Base-by-base conservation (phyloP, 1,140 invertebrate species). In the Gonatopus flavifemur region DNA sequence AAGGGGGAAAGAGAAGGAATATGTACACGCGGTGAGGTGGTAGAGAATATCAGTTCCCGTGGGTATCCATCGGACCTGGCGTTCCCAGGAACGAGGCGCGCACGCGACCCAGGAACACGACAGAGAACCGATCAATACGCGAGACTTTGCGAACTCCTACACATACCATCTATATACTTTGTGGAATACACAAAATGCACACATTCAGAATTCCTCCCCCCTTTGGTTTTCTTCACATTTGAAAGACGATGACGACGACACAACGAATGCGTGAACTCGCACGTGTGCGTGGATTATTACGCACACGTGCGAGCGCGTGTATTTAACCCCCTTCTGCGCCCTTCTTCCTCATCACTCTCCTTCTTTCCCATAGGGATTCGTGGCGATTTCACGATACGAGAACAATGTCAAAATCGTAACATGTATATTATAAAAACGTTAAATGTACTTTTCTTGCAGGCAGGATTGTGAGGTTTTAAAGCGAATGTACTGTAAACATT, bases 11-110 rank as follows among this genome's bases (percentile, higher is more conserved):
- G 60, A 53, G 49, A 54, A 41, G 45, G 43, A 57, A 60, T n/a
- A n/a, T n/a, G n/a, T n/a, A n/a, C n/a, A n/a, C n/a, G n/a, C n/a
- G n/a, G n/a, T n/a, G n/a, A n/a, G n/a, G n/a, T n/a, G n/a, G n/a
- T n/a, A n/a, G n/a, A n/a, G n/a, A n/a, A n/a, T n/a, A n/a, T 61
- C 64, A 54, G 58, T 67, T 71, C 69, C 69, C 70, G 67, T 71
- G 70, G 69, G 69, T 70, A 73, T 66, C 64, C 52, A 51, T 56
- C 56, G 55, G 57, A 62, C 58, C 65, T 59, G 57, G 56, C 52
- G 60, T 73, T 73, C 70, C 70, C 70, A 73, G 69, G 69, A 72
- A 60, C 61, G 63, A n/a, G 59, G 60, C 64, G 70, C 67, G 69
- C 70, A 73, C 69, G 69, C 68, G 67, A 73, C 67, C 66, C 62